Evolutionary conservation across 2,888 invertebrate genomes (phyloP), one percentile per base, ranked within the genome.

Genomic region (Punctoribates punctum): DNA sequence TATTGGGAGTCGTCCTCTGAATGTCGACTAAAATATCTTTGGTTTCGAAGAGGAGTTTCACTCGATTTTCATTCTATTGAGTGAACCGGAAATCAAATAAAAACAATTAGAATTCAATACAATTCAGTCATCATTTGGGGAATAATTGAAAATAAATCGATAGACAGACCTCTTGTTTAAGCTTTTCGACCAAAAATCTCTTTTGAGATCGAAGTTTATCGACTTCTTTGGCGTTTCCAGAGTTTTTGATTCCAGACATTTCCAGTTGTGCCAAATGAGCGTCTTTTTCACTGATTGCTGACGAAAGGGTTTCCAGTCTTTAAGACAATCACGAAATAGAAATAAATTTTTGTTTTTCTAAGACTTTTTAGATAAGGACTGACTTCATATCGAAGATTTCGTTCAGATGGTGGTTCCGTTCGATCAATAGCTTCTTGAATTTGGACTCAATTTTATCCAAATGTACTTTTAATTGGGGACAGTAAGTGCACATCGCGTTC

Each of bases 221-320:
- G 77, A 88, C 89, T 83, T 89, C 87, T 79, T 87, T 87, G 48
- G 88, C 88, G 81, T 90, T 89, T 73, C 83, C 85, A 77, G 88
- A 88, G 75, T 80, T 81, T 79, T 89, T 86, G 73, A 89, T 88
- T 13, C 90, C 90, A 76, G 89, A 88, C 82, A 91, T 87, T 83
- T 94, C 93, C 77, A 94, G 84, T 78, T 93, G 87, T 0, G 92
- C 93, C 81, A 95, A 88, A 83, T 92, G 91, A 15, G 93, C 90
- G 84, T 95, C 94, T 83, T 93, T 94, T 82, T 94, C 94, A 81
- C 91, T 91, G 78, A 94, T 90, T 4, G 91, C 90, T 77, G 90
- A 89, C 84, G 92, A 90, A 78, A 94, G 85, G 74, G 93, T 90
- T 84, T 94, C 93, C 85, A 92, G 90, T 83, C 94, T 94, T 83